Evolutionary conservation across 1,140 invertebrate species (phyloP), one percentile per base, ranked within the genome.

Genomic region (Bombus affinis): DNA sequence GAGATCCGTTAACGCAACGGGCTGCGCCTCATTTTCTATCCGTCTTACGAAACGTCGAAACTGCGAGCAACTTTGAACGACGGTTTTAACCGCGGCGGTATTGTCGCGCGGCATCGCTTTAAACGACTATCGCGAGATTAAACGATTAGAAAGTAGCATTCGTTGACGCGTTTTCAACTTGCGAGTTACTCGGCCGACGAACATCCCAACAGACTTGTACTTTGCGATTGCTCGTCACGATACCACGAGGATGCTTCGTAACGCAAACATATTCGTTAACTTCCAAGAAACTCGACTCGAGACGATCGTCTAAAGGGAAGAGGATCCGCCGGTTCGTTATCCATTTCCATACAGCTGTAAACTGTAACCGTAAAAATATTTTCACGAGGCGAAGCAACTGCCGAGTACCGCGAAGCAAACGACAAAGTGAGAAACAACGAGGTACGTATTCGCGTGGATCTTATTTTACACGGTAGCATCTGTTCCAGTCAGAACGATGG

Each of bases 401-500:
- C 1, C 0, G 59, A n/a, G 10, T n/a, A 12, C 10, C 25, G 12
- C 0, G 22, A 0, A 4, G 10, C 9, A n/a, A 62, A 62, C 3
- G 28, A 32, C 10, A 66, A 32, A 66, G 65, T 0, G 32, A 32
- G 65, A 35, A 66, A 66, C 32, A 18, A 32, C 3, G 35, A 37
- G 10, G 18, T 22, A 32, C 10, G 25, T 37, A n/a, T 71, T 32
- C 35, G 35, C 1, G 22, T 12, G n/a, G 0, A 62, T 68, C 73
- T 22, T 28, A 42, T 57, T 77, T 77, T 70, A 42, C 75, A 72
- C 65, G 53, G 66, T 39, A 62, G 57, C 65, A 68, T 59, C n/a
- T 35, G 53, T 84, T 62, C 39, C n/a, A 10, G 53, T 47, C 47
- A 32, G 66, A 59, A 59, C 39, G 83, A 62, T 39, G 42, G 57